These are phyloP conservation scores for Hirtodrosophila trivittata DNA, from an alignment of 2,888 invertebrate genomes.

Conservation along the genomic window DNA sequence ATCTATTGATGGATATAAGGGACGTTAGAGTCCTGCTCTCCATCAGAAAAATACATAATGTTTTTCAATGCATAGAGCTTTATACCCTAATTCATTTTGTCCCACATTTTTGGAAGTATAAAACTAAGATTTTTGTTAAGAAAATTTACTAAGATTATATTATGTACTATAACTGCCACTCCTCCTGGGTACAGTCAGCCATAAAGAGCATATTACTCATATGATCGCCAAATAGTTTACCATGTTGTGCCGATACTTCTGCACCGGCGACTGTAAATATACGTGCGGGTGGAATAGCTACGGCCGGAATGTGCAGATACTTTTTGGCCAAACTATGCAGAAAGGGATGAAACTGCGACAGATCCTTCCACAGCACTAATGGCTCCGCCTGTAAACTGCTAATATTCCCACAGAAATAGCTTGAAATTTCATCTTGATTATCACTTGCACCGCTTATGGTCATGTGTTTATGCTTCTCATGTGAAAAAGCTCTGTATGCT, in stretches of 20 bases:
- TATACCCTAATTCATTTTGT: no score
- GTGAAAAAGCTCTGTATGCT: constrained; percentile 43
- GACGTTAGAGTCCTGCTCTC: no score
- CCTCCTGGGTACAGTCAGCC: constrained; percentile 45
- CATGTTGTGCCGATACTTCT: constrained; percentile 8
- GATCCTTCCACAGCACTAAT: constrained; percentile 47
- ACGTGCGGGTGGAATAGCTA: constrained; percentile 47
- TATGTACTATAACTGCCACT: constrained; percentile 53
- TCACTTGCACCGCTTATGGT: constrained; percentile 24
- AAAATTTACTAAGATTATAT: constrained; percentile 21
- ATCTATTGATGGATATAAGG: no score
- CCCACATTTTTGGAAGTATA: no score
- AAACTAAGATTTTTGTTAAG: constrained; percentile 1
- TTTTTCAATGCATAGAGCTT: no score
- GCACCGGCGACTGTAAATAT: constrained; percentile 32
- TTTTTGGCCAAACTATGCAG: constrained; percentile 50
- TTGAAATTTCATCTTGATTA: constrained; percentile 50
- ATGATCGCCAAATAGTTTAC: constrained; percentile 38
- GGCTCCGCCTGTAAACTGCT: constrained; percentile 50
- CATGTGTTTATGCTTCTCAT: constrained; percentile 42
- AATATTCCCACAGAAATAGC: constrained; percentile 44
- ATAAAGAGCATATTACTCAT: constrained; percentile 47
- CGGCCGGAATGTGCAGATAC: constrained; percentile 55
- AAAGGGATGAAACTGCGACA: constrained; percentile 55
- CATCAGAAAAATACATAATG: no score